phyloP scores from a whole-genome alignment of 2,888 invertebrate species.

The Hydrotaea cyrtoneurina region DNA sequence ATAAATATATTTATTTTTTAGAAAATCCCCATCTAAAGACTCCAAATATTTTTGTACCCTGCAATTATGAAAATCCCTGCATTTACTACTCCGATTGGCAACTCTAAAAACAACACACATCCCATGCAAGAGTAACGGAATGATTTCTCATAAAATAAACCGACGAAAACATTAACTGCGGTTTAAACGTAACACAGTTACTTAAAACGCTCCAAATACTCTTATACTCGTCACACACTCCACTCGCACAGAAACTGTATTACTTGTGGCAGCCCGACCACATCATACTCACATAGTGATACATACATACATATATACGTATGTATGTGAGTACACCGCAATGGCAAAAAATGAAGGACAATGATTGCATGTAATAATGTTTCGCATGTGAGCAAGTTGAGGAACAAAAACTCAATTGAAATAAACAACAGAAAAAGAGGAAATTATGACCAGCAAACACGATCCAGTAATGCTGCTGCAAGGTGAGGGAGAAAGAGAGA shows the following conservation, averaged over 20 bases:
- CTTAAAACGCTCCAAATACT: conserved; percentile 7
- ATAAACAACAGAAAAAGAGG: not conserved
- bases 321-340: not conserved
- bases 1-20: no score
- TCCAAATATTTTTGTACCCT: no score
- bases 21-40: no score
- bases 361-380: conserved; percentile 53
- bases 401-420: conserved; percentile 12
- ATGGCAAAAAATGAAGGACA: conserved; percentile 50
- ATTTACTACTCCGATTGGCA: no score
- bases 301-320: not conserved
- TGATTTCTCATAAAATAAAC: conserved; percentile 31
- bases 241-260: not conserved
- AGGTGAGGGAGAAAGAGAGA: no score
- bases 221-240: not conserved
- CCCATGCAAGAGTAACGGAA: not conserved
- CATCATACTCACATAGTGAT: not conserved
- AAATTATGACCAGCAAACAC: not conserved
- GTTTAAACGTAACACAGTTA: conserved; percentile 28
- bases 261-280: not conserved
- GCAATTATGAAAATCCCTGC: no score
- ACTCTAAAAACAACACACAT: not conserved
- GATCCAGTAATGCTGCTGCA: not conserved
- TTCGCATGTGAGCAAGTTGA: conserved; percentile 46
- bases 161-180: conserved; percentile 23